Evolutionary conservation across 2,888 invertebrate genomes (phyloP).

Genomic region (Polyommatus iphigenia): DNA sequence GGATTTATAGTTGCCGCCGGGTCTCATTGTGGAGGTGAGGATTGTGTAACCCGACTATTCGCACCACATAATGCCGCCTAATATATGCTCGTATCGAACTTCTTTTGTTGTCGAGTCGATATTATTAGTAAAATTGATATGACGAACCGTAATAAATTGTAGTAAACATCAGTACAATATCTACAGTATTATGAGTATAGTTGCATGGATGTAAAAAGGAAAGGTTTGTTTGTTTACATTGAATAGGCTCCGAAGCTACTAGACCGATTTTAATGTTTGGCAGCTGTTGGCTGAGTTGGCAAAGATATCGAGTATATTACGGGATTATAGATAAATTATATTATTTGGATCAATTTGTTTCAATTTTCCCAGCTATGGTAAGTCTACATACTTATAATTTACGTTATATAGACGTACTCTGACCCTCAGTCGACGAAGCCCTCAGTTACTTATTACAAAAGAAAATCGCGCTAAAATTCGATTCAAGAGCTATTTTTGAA

Average conservation of each 20-base stretch:
- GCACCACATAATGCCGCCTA: not conserved
- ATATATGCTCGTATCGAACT: not conserved
- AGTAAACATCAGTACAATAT: not conserved
- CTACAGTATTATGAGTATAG: too few species aligned
- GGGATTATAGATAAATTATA: not conserved
- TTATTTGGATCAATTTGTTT: not conserved
- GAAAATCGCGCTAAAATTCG: slow-evolving; percentile 27
- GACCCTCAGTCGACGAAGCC: not conserved
- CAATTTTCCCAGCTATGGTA: not conserved
- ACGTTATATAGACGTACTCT: not conserved
- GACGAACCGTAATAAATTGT: not conserved
- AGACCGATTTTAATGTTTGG: not conserved
- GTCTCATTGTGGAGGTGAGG: slow-evolving; percentile 4
- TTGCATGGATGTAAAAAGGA: not conserved
- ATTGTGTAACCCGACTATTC: slow-evolving; percentile 20
- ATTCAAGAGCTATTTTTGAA: slow-evolving; percentile 31
- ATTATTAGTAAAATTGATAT: slow-evolving; percentile 1
- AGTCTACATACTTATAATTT: not conserved
- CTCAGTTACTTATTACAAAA: not conserved
- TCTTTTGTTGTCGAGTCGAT: not conserved
- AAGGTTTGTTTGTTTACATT: not conserved
- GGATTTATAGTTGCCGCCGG: slow-evolving; percentile 24
- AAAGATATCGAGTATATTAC: not conserved
- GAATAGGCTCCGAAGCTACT: not conserved
- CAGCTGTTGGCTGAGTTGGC: not conserved